Conservation (phyloP, 2,113 vertebrate species). For the Scophthalmus maximus region DNA sequence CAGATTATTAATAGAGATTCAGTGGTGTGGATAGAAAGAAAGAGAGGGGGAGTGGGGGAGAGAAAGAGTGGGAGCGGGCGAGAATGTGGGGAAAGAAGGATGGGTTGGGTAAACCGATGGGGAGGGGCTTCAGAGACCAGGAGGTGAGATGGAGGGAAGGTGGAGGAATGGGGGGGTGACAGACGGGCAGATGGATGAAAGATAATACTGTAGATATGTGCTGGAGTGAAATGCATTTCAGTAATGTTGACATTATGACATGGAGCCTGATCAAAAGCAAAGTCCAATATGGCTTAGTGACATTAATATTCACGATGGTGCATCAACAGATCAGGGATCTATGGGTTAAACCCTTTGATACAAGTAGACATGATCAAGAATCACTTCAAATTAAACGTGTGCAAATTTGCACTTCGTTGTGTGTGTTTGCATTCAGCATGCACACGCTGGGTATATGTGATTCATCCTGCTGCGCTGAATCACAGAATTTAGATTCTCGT, state of each 20-base stretch:
- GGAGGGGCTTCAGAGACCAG: conserved; percentile 46
- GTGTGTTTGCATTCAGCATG: neutral
- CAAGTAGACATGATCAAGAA: neutral
- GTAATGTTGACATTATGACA: conserved; percentile 64
- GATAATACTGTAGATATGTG: conserved; percentile 67
- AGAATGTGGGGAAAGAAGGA: conserved; percentile 50
- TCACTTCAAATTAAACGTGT: neutral
- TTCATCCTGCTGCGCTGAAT: neutral
- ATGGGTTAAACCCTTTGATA: conserved; percentile 24
- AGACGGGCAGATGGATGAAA: conserved; percentile 74
- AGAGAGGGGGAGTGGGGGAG: conserved; percentile 54
- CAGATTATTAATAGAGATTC: conserved; percentile 88
- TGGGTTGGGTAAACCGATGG: conserved; percentile 36
- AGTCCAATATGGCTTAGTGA: conserved; percentile 55
- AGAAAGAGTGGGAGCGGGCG: conserved; percentile 23
- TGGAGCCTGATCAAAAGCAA: conserved; percentile 48
- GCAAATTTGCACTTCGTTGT: neutral
- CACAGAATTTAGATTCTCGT: conserved; percentile 17
- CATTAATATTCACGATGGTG: conserved; percentile 25
- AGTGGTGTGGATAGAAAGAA: conserved; percentile 82
- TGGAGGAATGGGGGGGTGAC: conserved; percentile 66
- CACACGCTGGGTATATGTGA: neutral
- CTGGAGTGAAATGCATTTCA: conserved; percentile 55
- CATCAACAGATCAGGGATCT: conserved; percentile 6
- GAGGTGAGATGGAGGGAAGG: conserved; percentile 64